Conservation (phyloP, 2,113 vertebrate species). For the Marmota monax region DNA sequence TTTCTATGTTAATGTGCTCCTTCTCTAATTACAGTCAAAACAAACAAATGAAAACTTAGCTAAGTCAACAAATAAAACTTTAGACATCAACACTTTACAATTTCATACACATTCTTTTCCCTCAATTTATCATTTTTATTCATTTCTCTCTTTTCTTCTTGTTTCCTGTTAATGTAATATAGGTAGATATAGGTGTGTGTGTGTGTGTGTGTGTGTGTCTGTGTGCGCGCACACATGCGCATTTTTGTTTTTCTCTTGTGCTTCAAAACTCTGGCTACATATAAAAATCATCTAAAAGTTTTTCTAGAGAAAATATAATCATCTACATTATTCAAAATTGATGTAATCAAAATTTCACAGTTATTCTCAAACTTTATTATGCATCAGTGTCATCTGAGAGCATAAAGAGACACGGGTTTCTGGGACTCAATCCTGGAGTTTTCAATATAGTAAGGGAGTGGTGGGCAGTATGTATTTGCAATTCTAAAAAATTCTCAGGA, state of each 20-base stretch:
- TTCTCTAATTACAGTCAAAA: neutral
- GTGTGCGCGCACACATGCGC: fast-evolving
- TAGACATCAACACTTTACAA: neutral
- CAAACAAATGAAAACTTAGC: neutral
- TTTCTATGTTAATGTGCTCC: neutral
- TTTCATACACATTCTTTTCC: neutral
- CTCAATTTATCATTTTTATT: neutral
- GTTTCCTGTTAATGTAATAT: neutral
- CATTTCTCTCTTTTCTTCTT: neutral
- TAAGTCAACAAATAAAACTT: neutral
- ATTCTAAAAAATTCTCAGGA: neutral
- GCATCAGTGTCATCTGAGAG: neutral
- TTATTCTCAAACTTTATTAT: neutral
- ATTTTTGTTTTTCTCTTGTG: neutral
- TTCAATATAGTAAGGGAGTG: neutral
- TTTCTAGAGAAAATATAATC: neutral
- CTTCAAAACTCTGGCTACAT: neutral
- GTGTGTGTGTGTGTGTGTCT: neutral
- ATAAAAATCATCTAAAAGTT: neutral
- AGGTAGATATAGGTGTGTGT: neutral
- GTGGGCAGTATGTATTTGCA: neutral
- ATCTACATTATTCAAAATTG: neutral
- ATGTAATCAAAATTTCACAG: neutral
- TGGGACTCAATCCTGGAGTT: neutral
- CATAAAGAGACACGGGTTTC: neutral